Evolutionary conservation across 1,140 invertebrate species (phyloP).

Genomic region (Brachionus sp.): DNA sequence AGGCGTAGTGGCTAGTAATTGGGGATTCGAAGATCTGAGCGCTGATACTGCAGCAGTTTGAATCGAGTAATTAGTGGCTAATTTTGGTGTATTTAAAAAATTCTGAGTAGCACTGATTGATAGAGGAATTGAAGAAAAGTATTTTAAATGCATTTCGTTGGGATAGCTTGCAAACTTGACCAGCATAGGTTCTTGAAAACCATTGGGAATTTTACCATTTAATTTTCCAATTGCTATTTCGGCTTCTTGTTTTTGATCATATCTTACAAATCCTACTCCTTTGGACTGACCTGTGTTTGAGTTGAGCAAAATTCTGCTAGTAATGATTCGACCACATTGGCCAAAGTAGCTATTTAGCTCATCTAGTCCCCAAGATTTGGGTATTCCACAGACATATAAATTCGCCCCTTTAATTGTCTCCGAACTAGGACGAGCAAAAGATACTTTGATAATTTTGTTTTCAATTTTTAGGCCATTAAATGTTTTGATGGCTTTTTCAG

Average conservation of each 20-base stretch:
- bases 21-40: neutral
- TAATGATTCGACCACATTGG: conserved; percentile 94
- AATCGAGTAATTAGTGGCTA: neutral
- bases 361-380: conserved; percentile 93
- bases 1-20: neutral
- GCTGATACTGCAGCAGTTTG: neutral
- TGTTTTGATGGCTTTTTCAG: conserved; percentile 38
- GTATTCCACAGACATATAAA: conserved; percentile 94
- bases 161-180: conserved; percentile 96
- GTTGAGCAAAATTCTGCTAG: conserved; percentile 94
- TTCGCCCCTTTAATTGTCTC: conserved; percentile 99
- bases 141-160: conserved; percentile 47
- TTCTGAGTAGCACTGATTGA: neutral
- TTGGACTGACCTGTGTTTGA: conserved; percentile 87
- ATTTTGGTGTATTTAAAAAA: neutral
- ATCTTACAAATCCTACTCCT: conserved; percentile 97
- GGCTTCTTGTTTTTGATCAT: conserved; percentile 93
- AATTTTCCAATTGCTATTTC: conserved; percentile 94
- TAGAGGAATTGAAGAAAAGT: neutral
- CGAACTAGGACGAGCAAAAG: conserved; percentile 92
- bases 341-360: conserved; percentile 93
- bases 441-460: conserved; percentile 62
- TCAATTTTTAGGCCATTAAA: conserved; percentile 43
- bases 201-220: conserved; percentile 89
- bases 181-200: conserved; percentile 87